Percentiles rank a stretch among this genome's conserved stretches.
Conservation (phyloP, 1,140 invertebrate species). For the Lethrus apterus region DNA sequence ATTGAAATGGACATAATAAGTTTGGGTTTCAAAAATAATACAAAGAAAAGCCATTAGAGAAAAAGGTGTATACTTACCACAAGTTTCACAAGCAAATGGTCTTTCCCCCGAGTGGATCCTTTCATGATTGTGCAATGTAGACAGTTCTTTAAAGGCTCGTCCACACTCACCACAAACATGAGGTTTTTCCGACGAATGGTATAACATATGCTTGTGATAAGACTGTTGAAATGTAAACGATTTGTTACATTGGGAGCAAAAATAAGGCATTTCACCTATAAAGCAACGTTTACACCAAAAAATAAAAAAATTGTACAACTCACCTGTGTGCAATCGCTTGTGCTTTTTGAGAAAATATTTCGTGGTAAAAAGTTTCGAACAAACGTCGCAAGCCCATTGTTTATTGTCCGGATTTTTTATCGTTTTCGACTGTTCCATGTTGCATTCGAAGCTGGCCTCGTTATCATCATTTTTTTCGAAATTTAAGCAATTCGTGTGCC, state of each 20-base stretch:
- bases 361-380: slow-evolving; percentile 77
- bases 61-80: slow-evolving; percentile 53
- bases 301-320: slow-evolving; percentile 3
- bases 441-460: too few species aligned
- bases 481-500: background rate
- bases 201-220: slow-evolving; percentile 82
- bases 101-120: slow-evolving; percentile 81
- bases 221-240: slow-evolving; percentile 88
- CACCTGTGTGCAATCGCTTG: slow-evolving; percentile 70
- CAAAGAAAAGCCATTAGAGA: slow-evolving; percentile 2
- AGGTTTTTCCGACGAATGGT: slow-evolving; percentile 79
- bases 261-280: slow-evolving; percentile 79
- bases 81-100: slow-evolving; percentile 84
- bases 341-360: slow-evolving; percentile 88
- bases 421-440: slow-evolving; percentile 8
- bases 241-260: slow-evolving; percentile 76
- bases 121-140: slow-evolving; percentile 81
- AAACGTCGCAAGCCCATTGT: slow-evolving; percentile 75
- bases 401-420: slow-evolving; percentile 28
- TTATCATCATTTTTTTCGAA: background rate
- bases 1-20: too few species aligned
- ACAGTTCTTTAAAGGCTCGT: slow-evolving; percentile 79
- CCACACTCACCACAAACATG: slow-evolving; percentile 73
- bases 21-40: too few species aligned
- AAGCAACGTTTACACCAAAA: slow-evolving; percentile 15